Evolutionary conservation across 2,113 vertebrate species (phyloP), one percentile per base, ranked within the genome.

Genomic region (Talpa occidentalis): DNA sequence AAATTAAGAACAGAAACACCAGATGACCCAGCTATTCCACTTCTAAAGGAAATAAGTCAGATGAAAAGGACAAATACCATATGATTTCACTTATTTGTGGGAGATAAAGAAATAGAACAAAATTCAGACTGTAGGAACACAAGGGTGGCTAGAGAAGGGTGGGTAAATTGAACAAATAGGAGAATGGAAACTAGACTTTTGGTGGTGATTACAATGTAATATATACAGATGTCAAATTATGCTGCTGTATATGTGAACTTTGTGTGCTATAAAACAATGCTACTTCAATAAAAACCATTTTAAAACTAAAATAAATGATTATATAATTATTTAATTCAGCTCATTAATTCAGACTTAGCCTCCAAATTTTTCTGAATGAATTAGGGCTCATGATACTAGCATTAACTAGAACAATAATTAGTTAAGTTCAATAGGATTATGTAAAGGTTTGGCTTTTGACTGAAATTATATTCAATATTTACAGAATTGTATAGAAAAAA

Each of bases 381-480:
- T 92, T 77, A 95, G 59, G 26, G 42, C 66, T 83, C 87, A 84
- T 4, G 35, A 81, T 52, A 66, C 26, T 35, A 91, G 44, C 74
- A 93, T 52, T 91, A 91, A 91, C 42, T n/a, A 86, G 95, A 91
- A 26, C 59, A 96, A 72, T 73, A 94, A 95, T 91, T 10, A 54
- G 52, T 54, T 74, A 83, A 76, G 26, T 66, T 81, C 70, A 92
- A 90, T 6, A 73, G 73, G 81, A 95, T 87, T 87, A 85, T 1
- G 76, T 35, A 62, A 70, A 82, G 8, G 2, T 49, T 78, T 93
- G 77, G 40, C 40, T 91, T 88, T 52, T 54, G 67, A 22, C 37
- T 10, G 19, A 94, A 95, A 89, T 78, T 60, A 76, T 44, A 80
- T 64, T 60, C 79, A 91, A 26, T 64, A 93, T 84, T 66, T 15